Evolutionary conservation across 2,888 invertebrate species (phyloP).

Genomic region (Chymomyza amoena): DNA sequence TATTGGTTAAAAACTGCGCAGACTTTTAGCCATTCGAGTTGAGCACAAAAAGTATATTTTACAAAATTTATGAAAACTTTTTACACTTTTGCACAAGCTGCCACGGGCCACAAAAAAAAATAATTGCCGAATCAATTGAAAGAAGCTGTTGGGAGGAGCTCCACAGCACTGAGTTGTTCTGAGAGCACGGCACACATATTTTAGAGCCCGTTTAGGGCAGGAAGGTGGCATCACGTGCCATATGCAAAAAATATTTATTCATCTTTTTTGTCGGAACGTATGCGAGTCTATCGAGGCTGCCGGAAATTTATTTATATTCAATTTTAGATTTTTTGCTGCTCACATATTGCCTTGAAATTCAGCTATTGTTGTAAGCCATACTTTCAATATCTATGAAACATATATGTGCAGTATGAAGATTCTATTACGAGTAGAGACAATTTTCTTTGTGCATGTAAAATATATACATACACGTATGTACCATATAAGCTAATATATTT

Average conservation of each 20-base stretch:
- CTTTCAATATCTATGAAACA: neutral
- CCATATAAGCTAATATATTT: neutral
- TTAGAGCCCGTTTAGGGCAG: neutral
- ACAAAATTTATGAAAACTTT: constrained; percentile 42
- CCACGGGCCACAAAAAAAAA: constrained; percentile 13
- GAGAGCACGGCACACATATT: neutral
- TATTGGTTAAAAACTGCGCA: neutral
- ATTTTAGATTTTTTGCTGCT: constrained; percentile 55
- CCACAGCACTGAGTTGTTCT: neutral
- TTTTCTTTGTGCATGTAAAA: neutral
- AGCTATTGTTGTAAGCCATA: neutral
- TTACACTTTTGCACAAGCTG: constrained; percentile 6
- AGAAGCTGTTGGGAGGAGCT: constrained; percentile 19
- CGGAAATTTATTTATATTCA: constrained; percentile 74
- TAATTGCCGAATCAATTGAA: constrained; percentile 59
- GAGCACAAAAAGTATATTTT: neutral
- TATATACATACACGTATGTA: neutral
- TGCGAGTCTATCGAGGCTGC: constrained; percentile 20
- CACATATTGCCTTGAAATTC: constrained; percentile 28
- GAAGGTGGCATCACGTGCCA: constrained; percentile 12
- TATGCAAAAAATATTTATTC: constrained; percentile 35
- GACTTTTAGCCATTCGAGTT: neutral
- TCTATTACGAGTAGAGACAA: too few relatives aligned
- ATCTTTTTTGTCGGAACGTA: neutral
- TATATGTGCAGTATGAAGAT: neutral